Conservation (phyloP, 2,888 invertebrate genomes). For the Machimus rusticus region DNA sequence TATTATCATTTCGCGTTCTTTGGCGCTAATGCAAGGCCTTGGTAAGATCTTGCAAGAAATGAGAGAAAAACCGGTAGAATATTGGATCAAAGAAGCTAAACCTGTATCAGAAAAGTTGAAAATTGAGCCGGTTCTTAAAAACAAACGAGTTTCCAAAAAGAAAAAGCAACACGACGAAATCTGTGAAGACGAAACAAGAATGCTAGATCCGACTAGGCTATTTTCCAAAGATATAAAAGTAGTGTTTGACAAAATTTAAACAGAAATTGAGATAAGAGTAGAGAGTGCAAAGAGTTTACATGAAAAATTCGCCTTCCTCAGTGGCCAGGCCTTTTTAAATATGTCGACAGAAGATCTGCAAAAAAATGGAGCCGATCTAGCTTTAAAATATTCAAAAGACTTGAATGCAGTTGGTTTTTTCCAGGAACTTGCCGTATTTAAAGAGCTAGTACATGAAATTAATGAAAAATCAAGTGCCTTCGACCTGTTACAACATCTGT, state of each 20-base stretch:
- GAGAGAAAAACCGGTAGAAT: neutral
- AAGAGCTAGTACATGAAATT: neutral
- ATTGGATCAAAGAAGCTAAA: constrained; percentile 17
- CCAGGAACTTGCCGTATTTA: neutral
- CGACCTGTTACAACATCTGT: constrained; percentile 2
- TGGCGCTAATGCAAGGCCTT: neutral
- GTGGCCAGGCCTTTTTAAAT: neutral
- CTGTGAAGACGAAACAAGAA: neutral
- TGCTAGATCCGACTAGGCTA: neutral
- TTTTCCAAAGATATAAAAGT: neutral
- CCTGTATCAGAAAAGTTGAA: constrained; percentile 11
- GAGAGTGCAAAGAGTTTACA: neutral
- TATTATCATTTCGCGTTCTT: neutral
- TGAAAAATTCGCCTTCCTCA: constrained; percentile 10
- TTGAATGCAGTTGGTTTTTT: constrained; percentile 4
- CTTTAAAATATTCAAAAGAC: constrained; percentile 14
- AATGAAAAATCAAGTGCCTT: constrained; percentile 20
- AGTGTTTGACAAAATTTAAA: neutral
- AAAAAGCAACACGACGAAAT: constrained; percentile 6
- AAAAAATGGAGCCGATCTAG: constrained; percentile 10
- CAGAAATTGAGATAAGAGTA: constrained; percentile 2
- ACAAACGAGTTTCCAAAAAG: constrained; percentile 6
- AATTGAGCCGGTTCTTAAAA: neutral
- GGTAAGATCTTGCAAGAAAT: neutral
- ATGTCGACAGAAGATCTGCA: constrained; percentile 11